Evolutionary conservation across 2,797 vertebrate species (phyloP).

Genomic region (Lepilemur septentrionalis): DNA sequence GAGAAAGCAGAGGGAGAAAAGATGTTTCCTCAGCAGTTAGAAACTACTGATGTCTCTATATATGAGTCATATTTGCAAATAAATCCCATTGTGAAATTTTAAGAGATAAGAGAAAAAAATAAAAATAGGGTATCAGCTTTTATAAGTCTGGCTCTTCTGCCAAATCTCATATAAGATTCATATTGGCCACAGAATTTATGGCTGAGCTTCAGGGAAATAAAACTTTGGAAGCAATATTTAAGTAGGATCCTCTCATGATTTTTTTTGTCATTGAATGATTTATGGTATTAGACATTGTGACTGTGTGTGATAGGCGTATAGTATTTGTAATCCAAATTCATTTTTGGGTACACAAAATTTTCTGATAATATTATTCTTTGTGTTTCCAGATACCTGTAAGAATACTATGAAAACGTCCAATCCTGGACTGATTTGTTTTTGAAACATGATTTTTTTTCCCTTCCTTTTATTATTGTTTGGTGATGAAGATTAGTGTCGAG

Average conservation of each 20-base stretch:
- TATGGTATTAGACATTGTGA: background rate
- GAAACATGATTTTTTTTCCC: background rate
- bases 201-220: constrained; percentile 48
- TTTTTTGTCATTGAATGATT: constrained; percentile 16
- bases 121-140: constrained; percentile 1
- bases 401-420: background rate
- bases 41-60: background rate
- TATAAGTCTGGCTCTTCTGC: constrained; percentile 9
- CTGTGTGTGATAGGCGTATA: background rate
- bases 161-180: background rate
- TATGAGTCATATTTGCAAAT: background rate
- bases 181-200: constrained; percentile 4
- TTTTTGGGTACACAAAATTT: background rate
- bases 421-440: background rate
- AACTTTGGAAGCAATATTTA: constrained; percentile 4
- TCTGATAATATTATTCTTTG: background rate
- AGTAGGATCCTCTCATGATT: background rate
- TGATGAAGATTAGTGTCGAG: background rate
- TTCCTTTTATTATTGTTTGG: background rate
- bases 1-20: background rate
- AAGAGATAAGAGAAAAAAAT: background rate
- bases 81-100: background rate
- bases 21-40: background rate
- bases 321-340: constrained; percentile 9
- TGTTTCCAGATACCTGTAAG: background rate